Percentiles rank a stretch among this genome's conserved stretches.
phyloP scores from a whole-genome alignment of 2,888 invertebrate species.

The Anthrax anthrax region DNA sequence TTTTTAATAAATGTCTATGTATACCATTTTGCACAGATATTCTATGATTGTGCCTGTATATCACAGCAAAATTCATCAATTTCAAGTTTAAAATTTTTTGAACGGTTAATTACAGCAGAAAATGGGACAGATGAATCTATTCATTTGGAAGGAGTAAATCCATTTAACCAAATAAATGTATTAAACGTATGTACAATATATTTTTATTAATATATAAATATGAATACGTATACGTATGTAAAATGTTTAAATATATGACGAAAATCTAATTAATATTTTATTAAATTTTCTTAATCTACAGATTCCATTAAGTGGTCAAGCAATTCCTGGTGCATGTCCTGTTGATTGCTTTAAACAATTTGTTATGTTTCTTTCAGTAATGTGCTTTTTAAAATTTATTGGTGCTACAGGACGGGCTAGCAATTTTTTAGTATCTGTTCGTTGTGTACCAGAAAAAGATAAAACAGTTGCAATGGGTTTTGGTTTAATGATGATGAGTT shows the following conservation, averaged over 20 bases:
- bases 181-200: not conserved
- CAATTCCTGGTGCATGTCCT: conserved; percentile 40
- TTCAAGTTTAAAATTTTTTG: conserved; percentile 17
- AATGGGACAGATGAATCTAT: not conserved
- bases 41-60: conserved; percentile 27
- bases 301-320: conserved; percentile 29
- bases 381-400: conserved; percentile 43
- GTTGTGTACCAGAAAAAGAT: conserved; percentile 57
- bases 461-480: conserved; percentile 60
- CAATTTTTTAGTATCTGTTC: conserved; percentile 45
- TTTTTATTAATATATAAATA: not conserved
- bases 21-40: conserved; percentile 17
- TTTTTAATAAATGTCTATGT: too few species aligned
- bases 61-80: conserved; percentile 15
- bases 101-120: conserved; percentile 20
- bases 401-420: conserved; percentile 48
- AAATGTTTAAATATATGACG: too few species aligned
- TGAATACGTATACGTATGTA: too few species aligned
- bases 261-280: too few species aligned
- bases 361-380: conserved; percentile 39
- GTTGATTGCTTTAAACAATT: conserved; percentile 44
- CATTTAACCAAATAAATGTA: too few species aligned
- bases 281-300: conserved; percentile 5
- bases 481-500: conserved; percentile 49
- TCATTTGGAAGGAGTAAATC: not conserved